These are phyloP conservation scores for Ardeotis arabs DNA, from an alignment of 2,113 vertebrate genomes.

Conservation along the genomic window DNA sequence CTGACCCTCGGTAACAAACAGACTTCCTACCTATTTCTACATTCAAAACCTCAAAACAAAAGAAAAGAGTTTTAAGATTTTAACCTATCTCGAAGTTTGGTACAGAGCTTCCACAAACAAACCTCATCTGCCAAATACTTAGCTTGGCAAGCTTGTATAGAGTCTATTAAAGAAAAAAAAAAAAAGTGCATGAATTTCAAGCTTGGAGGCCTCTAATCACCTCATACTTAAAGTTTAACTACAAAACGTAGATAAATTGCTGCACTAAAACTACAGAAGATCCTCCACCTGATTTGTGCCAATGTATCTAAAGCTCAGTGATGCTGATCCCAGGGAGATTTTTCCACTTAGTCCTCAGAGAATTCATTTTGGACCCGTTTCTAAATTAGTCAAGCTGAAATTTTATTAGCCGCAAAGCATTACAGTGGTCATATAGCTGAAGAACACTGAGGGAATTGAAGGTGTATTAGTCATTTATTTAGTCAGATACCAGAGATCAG, in stretches of 20 bases:
- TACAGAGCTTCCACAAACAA: conserved; percentile 41
- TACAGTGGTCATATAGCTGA: conserved; percentile 26
- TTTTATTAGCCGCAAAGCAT: conserved; percentile 69
- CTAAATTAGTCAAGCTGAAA: conserved; percentile 75
- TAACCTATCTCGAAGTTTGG: conserved; percentile 24
- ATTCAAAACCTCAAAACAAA: conserved; percentile 36
- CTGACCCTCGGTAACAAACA: background rate
- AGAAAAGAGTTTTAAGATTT: conserved; percentile 45
- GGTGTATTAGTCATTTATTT: conserved; percentile 40
- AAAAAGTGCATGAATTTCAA: conserved; percentile 70
- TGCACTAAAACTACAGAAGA: conserved; percentile 70
- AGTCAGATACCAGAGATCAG: conserved; percentile 62
- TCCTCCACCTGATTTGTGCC: conserved; percentile 58
- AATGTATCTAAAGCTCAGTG: conserved; percentile 58
- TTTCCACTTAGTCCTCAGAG: conserved; percentile 50
- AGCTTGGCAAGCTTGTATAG: background rate
- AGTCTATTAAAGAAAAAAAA: conserved; percentile 53
- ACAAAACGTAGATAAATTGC: conserved; percentile 73
- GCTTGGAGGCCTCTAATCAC: conserved; percentile 73
- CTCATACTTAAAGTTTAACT: conserved; percentile 73
- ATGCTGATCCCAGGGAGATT: conserved; percentile 59
- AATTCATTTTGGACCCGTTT: conserved; percentile 44
- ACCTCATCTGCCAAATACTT: background rate
- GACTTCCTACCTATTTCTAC: conserved; percentile 30
- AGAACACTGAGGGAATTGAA: conserved; percentile 60